A percentile compares a stretch with the other conserved stretches of the same genome.
phyloP scores from a whole-genome alignment of 2,797 vertebrate species.

The Notamacropus eugenii region DNA sequence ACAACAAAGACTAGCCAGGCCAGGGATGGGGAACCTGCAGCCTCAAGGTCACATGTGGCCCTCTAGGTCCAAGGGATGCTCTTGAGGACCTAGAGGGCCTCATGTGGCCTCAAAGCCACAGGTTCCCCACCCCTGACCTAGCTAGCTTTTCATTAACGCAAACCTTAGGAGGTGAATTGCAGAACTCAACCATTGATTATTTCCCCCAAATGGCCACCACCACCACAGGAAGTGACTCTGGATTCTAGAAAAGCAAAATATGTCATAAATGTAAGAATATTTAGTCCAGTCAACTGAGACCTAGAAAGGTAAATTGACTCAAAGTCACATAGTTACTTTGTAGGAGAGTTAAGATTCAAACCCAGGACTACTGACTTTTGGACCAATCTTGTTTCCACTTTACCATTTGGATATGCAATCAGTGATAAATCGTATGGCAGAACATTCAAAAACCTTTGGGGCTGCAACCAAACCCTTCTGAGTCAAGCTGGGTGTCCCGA shows the following conservation, averaged over 20 bases:
- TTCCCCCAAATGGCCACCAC: not conserved
- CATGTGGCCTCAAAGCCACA: too few relatives aligned
- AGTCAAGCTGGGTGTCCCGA: not conserved
- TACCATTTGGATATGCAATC: not conserved
- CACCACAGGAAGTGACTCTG: not conserved
- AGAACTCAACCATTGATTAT: not conserved
- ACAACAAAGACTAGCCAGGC: not conserved
- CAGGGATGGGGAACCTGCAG: too few relatives aligned
- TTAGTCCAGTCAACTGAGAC: not conserved
- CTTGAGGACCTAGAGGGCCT: too few relatives aligned
- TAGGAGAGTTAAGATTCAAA: not conserved
- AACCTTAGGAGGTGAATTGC: not conserved
- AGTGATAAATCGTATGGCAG: not conserved
- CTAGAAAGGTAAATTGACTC: not conserved
- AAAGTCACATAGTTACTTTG: not conserved
- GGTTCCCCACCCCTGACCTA: too few relatives aligned
- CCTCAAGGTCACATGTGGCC: too few relatives aligned
- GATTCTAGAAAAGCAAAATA: not conserved
- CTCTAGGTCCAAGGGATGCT: too few relatives aligned
- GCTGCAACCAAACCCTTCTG: not conserved
- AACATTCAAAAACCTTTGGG: not conserved
- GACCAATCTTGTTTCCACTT: not conserved
- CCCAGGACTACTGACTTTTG: not conserved
- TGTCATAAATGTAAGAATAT: not conserved
- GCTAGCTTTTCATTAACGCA: not conserved